phyloP scores from a whole-genome alignment of 1,140 invertebrate genomes.

The Plodia interpunctella region DNA sequence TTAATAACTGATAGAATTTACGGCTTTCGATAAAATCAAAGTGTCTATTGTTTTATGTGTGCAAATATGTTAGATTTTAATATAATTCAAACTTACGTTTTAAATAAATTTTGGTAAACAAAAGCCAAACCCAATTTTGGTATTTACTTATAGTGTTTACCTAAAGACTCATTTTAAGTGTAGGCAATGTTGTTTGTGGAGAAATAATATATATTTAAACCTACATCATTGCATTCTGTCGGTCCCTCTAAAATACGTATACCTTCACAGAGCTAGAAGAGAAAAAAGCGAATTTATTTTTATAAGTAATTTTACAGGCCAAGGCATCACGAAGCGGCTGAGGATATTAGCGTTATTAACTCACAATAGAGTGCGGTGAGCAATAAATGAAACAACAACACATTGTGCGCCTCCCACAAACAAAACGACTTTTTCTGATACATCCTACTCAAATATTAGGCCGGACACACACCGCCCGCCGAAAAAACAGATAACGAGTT shows the following conservation, averaged over 20 bases:
- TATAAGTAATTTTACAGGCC: background rate
- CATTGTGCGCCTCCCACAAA: slow-evolving; percentile 49
- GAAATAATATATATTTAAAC: slow-evolving; percentile 24
- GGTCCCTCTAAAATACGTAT: too few species aligned
- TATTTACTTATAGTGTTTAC: too few species aligned
- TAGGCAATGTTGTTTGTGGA: background rate
- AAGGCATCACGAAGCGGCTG: background rate
- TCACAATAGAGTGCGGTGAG: slow-evolving; percentile 16
- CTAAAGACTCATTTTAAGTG: too few species aligned
- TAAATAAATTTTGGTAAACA: too few species aligned
- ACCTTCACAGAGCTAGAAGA: background rate
- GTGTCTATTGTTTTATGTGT: too few species aligned
- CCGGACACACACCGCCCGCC: slow-evolving; percentile 50
- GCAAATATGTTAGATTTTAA: too few species aligned
- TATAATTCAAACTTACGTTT: too few species aligned
- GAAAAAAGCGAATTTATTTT: background rate
- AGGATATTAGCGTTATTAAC: slow-evolving; percentile 23
- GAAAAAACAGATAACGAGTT: slow-evolving; percentile 64
- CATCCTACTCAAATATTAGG: slow-evolving; percentile 64
- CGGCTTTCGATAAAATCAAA: too few species aligned
- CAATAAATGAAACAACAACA: slow-evolving; percentile 45
- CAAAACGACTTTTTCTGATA: slow-evolving; percentile 52
- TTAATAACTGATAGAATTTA: too few species aligned
- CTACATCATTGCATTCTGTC: slow-evolving; percentile 16
- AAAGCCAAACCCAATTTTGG: too few species aligned